Base-by-base conservation (phyloP, 2,888 invertebrate species). In the Tanytarsus gracilentus region DNA sequence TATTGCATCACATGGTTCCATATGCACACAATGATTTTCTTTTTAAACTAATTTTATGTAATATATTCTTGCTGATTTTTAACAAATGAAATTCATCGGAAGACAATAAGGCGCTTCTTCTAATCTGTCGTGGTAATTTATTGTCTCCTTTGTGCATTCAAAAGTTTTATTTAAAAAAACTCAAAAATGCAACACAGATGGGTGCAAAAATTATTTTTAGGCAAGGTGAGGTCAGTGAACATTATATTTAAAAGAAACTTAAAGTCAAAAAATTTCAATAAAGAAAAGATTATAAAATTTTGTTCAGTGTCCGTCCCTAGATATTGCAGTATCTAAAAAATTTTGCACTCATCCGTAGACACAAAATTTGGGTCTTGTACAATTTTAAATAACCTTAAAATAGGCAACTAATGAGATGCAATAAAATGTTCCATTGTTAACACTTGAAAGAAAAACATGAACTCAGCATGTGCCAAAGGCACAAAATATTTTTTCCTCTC, bases 351-450 rank as follows among this genome's bases (percentile, higher is more conserved):
- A n/a, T n/a, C n/a, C n/a, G n/a, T n/a, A n/a, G n/a, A n/a, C n/a
- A n/a, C n/a, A n/a, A n/a, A n/a, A n/a, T n/a, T n/a, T n/a, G n/a
- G n/a, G n/a, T n/a, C n/a, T n/a, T n/a, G n/a, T n/a, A n/a, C n/a
- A n/a, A n/a, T n/a, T 26, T 48, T 58, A 44, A 48, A 58, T 29
- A 40, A 56, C 56, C 56, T 44, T 11, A 58, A 58, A 58, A 58
- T 58, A 48, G 58, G 58, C 29, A 48, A 29, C 48, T 58, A 58
- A 58, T 58, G 58, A 58, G 58, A 58, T 58, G 58, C 58, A 58
- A 58, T 58, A 58, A 48, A 58, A 44, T 9, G 18, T 2, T 6
- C 21, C 11, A 21, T 48, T 58, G 48, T 48, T 9, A 5, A 25
- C 14, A n/a, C 18, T 25, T 58, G 40, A 56, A 56, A 40, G 40